phyloP scores from a whole-genome alignment of 2,888 invertebrate species.

The Parelbella ahira region DNA sequence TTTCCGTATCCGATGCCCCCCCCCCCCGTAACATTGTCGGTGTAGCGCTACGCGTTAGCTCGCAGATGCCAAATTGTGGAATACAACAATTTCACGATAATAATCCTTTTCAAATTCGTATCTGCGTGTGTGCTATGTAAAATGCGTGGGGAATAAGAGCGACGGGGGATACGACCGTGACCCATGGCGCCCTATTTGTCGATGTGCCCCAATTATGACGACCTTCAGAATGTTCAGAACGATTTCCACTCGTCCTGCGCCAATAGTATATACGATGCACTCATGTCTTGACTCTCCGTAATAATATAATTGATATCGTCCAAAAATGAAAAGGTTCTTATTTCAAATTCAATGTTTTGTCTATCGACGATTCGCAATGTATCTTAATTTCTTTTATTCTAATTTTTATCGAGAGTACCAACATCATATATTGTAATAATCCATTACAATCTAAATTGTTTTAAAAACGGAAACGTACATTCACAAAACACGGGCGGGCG shows the following conservation, averaged over 20 bases:
- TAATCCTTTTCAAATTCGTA: slow-evolving; percentile 10
- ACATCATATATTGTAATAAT: too few species aligned
- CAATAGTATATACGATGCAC: slow-evolving; percentile 35
- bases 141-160: slow-evolving; percentile 25
- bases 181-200: slow-evolving; percentile 59
- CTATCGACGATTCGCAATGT: too few species aligned
- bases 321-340: too few species aligned
- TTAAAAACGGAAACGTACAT: too few species aligned
- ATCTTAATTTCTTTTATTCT: too few species aligned
- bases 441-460: too few species aligned
- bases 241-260: slow-evolving; percentile 46
- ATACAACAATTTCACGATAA: neutral
- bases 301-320: too few species aligned
- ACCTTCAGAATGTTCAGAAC: slow-evolving; percentile 45
- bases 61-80: neutral
- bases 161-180: slow-evolving; percentile 51
- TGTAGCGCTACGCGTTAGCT: neutral
- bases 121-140: slow-evolving; percentile 21
- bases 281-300: neutral
- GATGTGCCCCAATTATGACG: slow-evolving; percentile 64
- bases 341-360: too few species aligned
- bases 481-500: too few species aligned
- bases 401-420: too few species aligned
- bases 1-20: too few species aligned
- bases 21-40: too few species aligned